Conservation (phyloP, 1,140 invertebrate genomes). For the Bombus impatiens region DNA sequence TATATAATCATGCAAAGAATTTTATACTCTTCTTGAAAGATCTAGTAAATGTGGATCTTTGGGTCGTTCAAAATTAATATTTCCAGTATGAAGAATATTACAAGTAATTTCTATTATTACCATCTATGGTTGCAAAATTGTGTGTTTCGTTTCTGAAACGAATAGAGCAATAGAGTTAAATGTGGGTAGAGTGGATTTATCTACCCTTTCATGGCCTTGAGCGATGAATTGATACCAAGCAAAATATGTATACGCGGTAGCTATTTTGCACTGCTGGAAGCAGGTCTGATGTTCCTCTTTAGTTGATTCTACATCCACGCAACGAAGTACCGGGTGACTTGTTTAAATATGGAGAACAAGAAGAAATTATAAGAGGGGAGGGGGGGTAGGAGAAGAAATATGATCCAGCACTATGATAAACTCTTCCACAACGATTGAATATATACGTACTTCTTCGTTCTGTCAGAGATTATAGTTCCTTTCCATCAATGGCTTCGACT, state of each 20-base stretch:
- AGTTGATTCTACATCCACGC: conserved; percentile 7
- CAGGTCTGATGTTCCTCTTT: conserved; percentile 1
- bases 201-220: not conserved
- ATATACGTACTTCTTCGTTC: conserved; percentile 1
- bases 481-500: conserved; percentile 6
- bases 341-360: conserved; percentile 27
- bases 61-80: not conserved
- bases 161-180: no score
- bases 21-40: not conserved
- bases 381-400: not conserved
- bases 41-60: not conserved
- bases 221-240: not conserved
- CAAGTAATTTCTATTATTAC: not conserved
- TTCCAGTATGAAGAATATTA: not conserved
- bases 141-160: not conserved
- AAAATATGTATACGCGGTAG: not conserved
- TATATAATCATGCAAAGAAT: not conserved
- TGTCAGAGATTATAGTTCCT: conserved; percentile 1
- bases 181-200: no score
- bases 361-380: not conserved
- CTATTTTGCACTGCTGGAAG: conserved; percentile 1
- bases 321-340: conserved; percentile 1
- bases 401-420: not conserved
- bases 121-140: not conserved
- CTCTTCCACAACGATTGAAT: not conserved